phyloP scores from a whole-genome alignment of 2,797 vertebrate species.

The Smutsia temminckii region DNA sequence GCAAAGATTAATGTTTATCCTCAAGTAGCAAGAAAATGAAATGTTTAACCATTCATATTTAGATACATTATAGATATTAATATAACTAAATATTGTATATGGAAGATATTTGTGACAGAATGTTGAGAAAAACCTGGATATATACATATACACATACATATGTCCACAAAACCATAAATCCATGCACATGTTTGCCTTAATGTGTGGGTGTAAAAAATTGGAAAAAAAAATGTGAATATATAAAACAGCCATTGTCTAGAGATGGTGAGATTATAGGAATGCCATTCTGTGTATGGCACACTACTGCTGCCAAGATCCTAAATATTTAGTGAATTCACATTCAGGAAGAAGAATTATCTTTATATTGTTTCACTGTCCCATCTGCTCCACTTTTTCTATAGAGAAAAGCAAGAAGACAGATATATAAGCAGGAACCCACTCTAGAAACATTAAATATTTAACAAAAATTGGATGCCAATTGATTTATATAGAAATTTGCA shows the following conservation, averaged over 20 bases:
- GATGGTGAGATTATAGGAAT: constrained; percentile 2
- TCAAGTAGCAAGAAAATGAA: background rate
- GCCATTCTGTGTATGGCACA: background rate
- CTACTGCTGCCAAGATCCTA: constrained; percentile 40
- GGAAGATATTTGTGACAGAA: background rate
- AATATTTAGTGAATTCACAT: constrained; percentile 67
- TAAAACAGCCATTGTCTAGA: constrained; percentile 38
- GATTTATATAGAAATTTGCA: constrained; percentile 59
- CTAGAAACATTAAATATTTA: constrained; percentile 72
- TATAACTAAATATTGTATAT: background rate
- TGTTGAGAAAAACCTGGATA: background rate
- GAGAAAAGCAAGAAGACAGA: constrained; percentile 68
- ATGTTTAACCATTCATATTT: background rate
- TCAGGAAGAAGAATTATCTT: constrained; percentile 65
- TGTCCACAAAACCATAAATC: background rate
- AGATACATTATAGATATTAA: background rate
- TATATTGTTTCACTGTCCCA: constrained; percentile 55
- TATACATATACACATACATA: background rate
- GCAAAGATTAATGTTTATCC: background rate
- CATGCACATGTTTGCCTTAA: background rate
- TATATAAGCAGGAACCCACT: constrained; percentile 57
- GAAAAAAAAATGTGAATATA: background rate
- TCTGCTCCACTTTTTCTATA: constrained; percentile 67
- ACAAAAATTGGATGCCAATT: constrained; percentile 48
- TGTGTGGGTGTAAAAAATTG: background rate